These are phyloP conservation scores for Drosophila cardini DNA, from an alignment of 1,140 invertebrate genomes.

Conservation along the genomic window DNA sequence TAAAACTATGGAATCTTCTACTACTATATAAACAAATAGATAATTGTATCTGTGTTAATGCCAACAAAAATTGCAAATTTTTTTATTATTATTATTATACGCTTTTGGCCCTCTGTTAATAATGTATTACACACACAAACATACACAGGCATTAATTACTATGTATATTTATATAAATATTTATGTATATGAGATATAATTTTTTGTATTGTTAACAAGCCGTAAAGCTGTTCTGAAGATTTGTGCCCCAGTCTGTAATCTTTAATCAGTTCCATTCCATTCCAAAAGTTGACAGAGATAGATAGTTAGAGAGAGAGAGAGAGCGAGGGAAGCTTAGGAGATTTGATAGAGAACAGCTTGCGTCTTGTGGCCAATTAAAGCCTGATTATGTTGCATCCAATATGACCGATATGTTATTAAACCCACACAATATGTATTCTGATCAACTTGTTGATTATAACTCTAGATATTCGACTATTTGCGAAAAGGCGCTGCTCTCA, in stretches of 20 bases:
- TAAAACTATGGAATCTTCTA: conserved; percentile 11
- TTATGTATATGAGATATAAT: conserved; percentile 61
- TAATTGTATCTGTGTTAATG: neutral
- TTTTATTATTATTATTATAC: conserved; percentile 36
- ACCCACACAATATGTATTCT: conserved; percentile 34
- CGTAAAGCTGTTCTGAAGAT: conserved; percentile 50
- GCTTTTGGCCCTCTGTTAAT: conserved; percentile 46
- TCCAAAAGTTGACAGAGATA: conserved; percentile 48
- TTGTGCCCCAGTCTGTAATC: conserved; percentile 58
- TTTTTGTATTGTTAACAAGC: conserved; percentile 57
- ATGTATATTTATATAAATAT: conserved; percentile 60
- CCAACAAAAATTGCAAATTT: conserved; percentile 31
- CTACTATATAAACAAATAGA: conserved; percentile 8
- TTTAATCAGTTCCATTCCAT: conserved; percentile 65
- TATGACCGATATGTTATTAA: conserved; percentile 55
- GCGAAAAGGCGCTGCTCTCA: conserved; percentile 70
- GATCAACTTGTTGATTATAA: conserved; percentile 61
- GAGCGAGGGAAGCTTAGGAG: neutral
- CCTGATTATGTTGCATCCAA: conserved; percentile 73
- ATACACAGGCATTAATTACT: conserved; percentile 58
- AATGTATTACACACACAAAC: conserved; percentile 52
- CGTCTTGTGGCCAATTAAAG: conserved; percentile 60
- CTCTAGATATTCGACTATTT: conserved; percentile 78
- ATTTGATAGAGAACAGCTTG: conserved; percentile 20
- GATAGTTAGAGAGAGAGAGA: conserved; percentile 38